phyloP scores from a whole-genome alignment of 2,113 vertebrate genomes.

The Lepus europaeus region DNA sequence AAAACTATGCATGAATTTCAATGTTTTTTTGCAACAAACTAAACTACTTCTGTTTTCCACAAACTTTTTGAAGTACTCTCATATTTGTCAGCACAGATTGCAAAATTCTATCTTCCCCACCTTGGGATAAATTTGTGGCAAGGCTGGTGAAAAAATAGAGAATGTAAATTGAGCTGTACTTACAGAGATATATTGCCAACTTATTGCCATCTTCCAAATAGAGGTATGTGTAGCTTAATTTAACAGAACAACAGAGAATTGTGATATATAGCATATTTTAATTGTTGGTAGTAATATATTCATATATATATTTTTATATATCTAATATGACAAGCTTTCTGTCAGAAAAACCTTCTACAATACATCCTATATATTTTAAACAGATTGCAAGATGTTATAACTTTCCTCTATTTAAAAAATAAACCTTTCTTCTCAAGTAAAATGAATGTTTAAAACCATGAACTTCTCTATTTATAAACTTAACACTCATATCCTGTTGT shows the following conservation, averaged over 20 bases:
- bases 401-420: constrained; percentile 34
- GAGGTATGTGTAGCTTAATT: background rate
- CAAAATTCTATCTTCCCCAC: background rate
- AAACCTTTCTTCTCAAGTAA: background rate
- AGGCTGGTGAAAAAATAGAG: background rate
- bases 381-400: background rate
- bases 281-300: background rate
- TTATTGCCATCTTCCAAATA: background rate
- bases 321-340: background rate
- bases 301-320: background rate
- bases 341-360: background rate
- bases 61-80: too few relatives aligned
- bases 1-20: too few relatives aligned
- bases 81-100: background rate
- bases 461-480: background rate
- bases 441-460: background rate
- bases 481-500: background rate
- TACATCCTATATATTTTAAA: background rate
- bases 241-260: background rate
- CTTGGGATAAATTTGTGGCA: background rate
- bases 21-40: too few relatives aligned
- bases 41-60: too few relatives aligned
- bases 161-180: background rate
- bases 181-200: background rate
- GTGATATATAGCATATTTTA: background rate